phyloP scores from a whole-genome alignment of 2,113 vertebrate species.

The Sialia sialis region DNA sequence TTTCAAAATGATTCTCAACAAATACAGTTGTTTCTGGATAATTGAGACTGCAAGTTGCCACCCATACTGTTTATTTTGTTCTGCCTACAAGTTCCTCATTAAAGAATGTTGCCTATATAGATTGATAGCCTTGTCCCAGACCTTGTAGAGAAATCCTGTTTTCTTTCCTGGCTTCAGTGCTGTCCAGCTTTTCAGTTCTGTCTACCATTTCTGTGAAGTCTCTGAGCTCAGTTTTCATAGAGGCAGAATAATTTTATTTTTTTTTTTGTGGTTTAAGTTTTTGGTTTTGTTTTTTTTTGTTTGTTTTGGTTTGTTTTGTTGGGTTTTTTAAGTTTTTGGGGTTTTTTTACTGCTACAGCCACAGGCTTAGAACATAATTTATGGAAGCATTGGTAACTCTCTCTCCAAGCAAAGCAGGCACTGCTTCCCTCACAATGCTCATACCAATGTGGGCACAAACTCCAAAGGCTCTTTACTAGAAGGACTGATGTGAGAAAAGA shows the following conservation, averaged over 20 bases:
- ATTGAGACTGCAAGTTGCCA: not conserved
- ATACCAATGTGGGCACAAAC: not conserved
- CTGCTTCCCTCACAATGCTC: not conserved
- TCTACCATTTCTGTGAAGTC: not conserved
- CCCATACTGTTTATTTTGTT: not conserved
- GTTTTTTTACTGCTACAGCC: not conserved
- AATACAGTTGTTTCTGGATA: not conserved
- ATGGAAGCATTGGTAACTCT: not conserved
- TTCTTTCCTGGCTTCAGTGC: not conserved
- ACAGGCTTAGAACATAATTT: not conserved
- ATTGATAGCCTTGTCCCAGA: not conserved
- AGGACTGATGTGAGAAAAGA: not conserved
- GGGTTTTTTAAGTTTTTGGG: not conserved
- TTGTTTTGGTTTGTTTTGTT: too few relatives aligned
- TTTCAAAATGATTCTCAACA: not conserved
- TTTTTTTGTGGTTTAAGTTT: not conserved
- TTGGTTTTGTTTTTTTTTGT: not conserved
- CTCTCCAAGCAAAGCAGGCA: not conserved
- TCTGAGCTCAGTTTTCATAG: not conserved
- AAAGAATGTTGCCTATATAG: not conserved
- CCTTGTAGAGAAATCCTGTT: not conserved
- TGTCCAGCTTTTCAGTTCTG: not conserved
- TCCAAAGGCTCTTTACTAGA: conserved; percentile 35
- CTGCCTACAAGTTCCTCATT: not conserved
- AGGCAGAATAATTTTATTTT: not conserved